Base-by-base conservation (phyloP, 2,113 vertebrate genomes). In the Corynorhinus townsendii region DNA sequence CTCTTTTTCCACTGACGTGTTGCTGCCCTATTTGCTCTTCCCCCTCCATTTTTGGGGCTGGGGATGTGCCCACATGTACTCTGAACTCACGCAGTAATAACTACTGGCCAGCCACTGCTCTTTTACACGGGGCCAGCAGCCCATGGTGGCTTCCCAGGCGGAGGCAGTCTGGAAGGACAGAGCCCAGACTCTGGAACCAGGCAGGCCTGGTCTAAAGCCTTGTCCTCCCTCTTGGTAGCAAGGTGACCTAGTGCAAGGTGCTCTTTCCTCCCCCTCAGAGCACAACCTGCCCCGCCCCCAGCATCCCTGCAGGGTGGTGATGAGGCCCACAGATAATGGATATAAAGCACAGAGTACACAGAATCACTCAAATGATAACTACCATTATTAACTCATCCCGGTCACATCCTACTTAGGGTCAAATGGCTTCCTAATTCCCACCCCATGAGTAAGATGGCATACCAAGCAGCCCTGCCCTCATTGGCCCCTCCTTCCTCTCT, bases 381-480 rank as follows among this genome's bases (percentile, higher is more conserved):
- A 20, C 24, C 66, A 3, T 20, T 33, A 20, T 20, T 3, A 15
- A 45, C 4, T 52, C n/a, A 40, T 24, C 20, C 52, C 3, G 1
- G 45, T 17, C 88, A 40, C 30, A 28, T 1, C n/a, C 72, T 3
- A 11, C 28, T n/a, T 68, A 10, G 4, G 68, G 38, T 35, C 81
- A 35, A 43, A 76, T 35, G n/a, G 22, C 45, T 35, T 40, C 80
- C 52, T 72, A 12, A 64, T 4, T 35, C 16, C 56, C 22, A 2
- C 7, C 49, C 14, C 26, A 16, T 4, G 43, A 43, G 49, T 0
- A 40, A 0, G 4, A 38, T 7, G 40, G 2, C 5, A 12, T 5
- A 12, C 47, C 54, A 3, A 9, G 30, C 8, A 7, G 14, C 7
- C 66, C 11, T 24, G 56, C 40, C 52, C 52, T 40, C n/a, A 0